Conservation (phyloP, 2,113 vertebrate species). For the Alaudala cheleensis region DNA sequence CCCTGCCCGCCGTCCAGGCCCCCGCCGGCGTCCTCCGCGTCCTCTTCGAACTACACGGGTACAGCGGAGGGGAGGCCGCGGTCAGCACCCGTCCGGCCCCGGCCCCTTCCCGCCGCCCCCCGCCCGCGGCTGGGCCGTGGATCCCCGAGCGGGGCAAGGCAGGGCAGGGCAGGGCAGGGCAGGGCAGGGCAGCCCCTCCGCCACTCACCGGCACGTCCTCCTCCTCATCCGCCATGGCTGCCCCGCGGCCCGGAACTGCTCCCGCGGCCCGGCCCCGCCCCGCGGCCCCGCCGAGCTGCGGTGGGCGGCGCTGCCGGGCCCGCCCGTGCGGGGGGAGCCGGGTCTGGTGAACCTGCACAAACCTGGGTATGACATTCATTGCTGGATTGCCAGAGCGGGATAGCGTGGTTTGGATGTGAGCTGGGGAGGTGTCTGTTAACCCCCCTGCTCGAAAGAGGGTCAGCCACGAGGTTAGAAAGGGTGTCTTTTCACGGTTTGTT, state of each 20-base stretch:
- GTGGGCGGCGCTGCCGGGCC: accelerated
- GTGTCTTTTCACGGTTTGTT: not conserved
- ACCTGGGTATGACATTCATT: accelerated
- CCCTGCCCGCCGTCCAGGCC: conserved; percentile 88
- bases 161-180: no score
- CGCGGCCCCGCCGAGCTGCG: not conserved
- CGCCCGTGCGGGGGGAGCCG: accelerated
- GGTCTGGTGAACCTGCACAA: accelerated
- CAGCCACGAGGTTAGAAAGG: not conserved
- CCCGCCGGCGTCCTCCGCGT: conserved; percentile 84
- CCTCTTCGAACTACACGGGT: conserved; percentile 83
- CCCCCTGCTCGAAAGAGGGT: not conserved
- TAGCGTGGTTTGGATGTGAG: not conserved
- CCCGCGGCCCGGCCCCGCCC: not conserved
- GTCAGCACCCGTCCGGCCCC: not conserved
- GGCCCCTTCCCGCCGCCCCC: no score
- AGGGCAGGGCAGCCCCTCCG: not conserved
- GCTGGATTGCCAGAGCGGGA: not conserved
- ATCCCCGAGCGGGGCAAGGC: not conserved
- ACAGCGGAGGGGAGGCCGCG: not conserved
- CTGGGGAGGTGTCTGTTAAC: not conserved
- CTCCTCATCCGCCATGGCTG: conserved; percentile 75
- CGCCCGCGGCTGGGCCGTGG: not conserved
- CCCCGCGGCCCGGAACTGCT: not conserved
- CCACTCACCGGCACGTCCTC: conserved; percentile 73